Evolutionary conservation across 2,113 vertebrate genomes (phyloP).

Genomic region (Sula dactylatra): DNA sequence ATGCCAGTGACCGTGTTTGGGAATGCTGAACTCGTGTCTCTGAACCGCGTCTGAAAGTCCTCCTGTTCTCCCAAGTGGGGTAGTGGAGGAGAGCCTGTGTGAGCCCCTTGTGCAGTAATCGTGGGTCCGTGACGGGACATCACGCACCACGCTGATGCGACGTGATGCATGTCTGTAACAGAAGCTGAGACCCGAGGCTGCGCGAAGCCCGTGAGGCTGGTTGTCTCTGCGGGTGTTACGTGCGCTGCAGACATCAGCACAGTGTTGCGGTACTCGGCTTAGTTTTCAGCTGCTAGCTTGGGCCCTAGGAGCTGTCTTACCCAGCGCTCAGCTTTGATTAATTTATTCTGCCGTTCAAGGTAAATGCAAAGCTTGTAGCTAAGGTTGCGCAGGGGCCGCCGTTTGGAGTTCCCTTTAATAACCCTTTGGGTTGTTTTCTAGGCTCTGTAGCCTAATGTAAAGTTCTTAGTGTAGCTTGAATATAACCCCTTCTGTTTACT

Average conservation of each 20-base stretch:
- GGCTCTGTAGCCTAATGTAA: background rate
- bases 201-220: background rate
- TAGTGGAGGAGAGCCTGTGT: background rate
- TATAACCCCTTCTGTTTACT: background rate
- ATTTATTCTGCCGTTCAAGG: background rate
- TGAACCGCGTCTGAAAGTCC: background rate
- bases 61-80: background rate
- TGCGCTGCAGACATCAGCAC: background rate
- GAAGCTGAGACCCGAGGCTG: background rate
- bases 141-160: background rate
- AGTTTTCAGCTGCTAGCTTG: background rate
- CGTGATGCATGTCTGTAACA: background rate
- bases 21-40: rapidly evolving
- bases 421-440: background rate
- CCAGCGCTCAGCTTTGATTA: background rate
- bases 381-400: rapidly evolving
- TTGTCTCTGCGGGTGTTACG: background rate
- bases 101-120: background rate
- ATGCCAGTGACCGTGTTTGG: rapidly evolving
- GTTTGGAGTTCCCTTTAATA: background rate
- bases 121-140: background rate
- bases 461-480: background rate
- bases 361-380: too few species aligned
- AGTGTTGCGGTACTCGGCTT: background rate
- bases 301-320: rapidly evolving